Conservation (phyloP, 1,140 invertebrate species). For the Onthophagus taurus region DNA sequence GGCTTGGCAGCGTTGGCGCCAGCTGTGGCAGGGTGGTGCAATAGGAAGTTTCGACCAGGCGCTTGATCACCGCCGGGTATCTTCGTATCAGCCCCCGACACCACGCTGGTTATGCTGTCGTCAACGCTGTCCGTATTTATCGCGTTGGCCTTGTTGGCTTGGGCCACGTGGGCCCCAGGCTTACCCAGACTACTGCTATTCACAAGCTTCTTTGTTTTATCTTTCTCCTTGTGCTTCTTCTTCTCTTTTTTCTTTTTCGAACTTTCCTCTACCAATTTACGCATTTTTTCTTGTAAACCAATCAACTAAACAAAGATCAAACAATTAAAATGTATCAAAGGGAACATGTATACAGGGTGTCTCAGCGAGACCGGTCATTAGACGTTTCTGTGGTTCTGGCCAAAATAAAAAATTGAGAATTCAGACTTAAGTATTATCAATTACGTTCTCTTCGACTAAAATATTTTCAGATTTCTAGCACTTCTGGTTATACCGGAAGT, state of each 20-base stretch:
- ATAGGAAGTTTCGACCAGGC: slow-evolving; percentile 26
- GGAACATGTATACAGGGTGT: too few relatives aligned
- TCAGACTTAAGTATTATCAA: too few relatives aligned
- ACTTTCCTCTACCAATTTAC: slow-evolving; percentile 72
- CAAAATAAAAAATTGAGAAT: too few relatives aligned
- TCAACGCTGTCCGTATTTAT: slow-evolving; percentile 45
- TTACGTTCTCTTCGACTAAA: too few relatives aligned
- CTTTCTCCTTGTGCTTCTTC: slow-evolving; percentile 66
- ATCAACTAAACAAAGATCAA: slow-evolving; percentile 48
- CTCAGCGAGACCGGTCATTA: too few relatives aligned
- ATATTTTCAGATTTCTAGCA: too few relatives aligned
- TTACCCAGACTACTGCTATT: slow-evolving; percentile 41
- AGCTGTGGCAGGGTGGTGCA: slow-evolving; percentile 33
- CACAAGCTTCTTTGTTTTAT: slow-evolving; percentile 46
- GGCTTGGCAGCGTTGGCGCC: slow-evolving; percentile 38
- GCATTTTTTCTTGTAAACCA: slow-evolving; percentile 88
- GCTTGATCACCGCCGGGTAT: slow-evolving; percentile 38
- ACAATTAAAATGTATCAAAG: neutral
- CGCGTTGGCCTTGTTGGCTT: slow-evolving; percentile 42
- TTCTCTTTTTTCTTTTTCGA: slow-evolving; percentile 70
- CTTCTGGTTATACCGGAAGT: too few relatives aligned
- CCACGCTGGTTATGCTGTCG: slow-evolving; percentile 45
- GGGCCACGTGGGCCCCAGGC: slow-evolving; percentile 42
- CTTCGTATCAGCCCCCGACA: slow-evolving; percentile 45
- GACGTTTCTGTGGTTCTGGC: too few relatives aligned